These are phyloP conservation scores for Mionectes olivaceus DNA, from an alignment of 2,797 vertebrate genomes.

Conservation along the genomic window DNA sequence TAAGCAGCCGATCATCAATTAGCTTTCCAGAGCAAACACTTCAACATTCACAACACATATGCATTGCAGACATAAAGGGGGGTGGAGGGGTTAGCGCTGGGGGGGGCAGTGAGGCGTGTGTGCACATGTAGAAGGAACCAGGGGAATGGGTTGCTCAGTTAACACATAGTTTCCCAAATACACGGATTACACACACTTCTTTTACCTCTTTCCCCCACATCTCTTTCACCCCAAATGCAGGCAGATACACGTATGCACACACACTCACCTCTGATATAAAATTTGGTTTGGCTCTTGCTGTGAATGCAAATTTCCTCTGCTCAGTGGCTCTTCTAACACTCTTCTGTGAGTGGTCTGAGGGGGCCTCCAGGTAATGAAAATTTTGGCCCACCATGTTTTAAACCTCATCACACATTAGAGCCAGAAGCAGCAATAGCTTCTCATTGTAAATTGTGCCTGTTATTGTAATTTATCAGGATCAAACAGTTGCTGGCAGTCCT, in stretches of 20 bases:
- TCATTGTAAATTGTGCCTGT: conserved; percentile 65
- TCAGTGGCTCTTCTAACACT: neutral
- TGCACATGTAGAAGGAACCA: neutral
- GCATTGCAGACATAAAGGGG: conserved; percentile 19
- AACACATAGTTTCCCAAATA: conserved; percentile 5
- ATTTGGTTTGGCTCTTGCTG: neutral
- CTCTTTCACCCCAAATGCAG: neutral
- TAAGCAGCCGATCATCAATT: conserved; percentile 6
- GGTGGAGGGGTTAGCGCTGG: too few relatives aligned
- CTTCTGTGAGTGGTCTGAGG: neutral
- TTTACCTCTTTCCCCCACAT: neutral
- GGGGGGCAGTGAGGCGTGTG: too few relatives aligned
- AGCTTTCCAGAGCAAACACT: conserved; percentile 34
- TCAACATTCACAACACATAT: conserved; percentile 42
- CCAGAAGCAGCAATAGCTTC: conserved; percentile 66
- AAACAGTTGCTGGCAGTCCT: conserved; percentile 65
- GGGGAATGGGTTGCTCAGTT: neutral
- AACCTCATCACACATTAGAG: conserved; percentile 53
- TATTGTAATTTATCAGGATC: conserved; percentile 70
- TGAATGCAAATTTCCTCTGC: conserved; percentile 13
- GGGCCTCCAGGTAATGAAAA: conserved; percentile 41
- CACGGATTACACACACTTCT: neutral
- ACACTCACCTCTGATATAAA: conserved; percentile 8
- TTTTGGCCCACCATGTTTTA: conserved; percentile 43
- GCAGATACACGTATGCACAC: neutral